These are phyloP conservation scores for Odontomyia ornata DNA, from an alignment of 2,888 invertebrate genomes.

Conservation along the genomic window DNA sequence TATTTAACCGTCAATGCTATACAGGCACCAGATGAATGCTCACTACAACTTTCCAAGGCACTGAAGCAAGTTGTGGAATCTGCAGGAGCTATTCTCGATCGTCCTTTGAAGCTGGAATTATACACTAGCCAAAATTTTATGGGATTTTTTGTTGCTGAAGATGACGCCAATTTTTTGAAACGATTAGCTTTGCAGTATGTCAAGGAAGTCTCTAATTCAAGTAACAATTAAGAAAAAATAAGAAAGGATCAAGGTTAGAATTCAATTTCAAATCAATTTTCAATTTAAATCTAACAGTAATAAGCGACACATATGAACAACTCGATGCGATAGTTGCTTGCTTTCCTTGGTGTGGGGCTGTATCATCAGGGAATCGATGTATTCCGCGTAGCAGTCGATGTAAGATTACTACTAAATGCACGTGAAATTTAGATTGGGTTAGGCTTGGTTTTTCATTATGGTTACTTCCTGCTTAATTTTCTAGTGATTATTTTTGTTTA, in stretches of 20 bases:
- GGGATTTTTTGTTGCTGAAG: constrained; percentile 87
- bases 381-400: constrained; percentile 72
- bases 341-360: constrained; percentile 77
- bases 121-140: constrained; percentile 90
- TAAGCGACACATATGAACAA: constrained; percentile 76
- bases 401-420: constrained; percentile 61
- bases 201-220: constrained; percentile 78
- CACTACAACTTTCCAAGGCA: constrained; percentile 74
- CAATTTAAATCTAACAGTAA: constrained; percentile 56
- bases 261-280: neutral
- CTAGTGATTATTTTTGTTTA: too few relatives aligned
- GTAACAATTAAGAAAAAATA: constrained; percentile 62
- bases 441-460: too few relatives aligned
- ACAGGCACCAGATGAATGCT: constrained; percentile 80
- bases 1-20: constrained; percentile 50
- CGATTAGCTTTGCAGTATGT: constrained; percentile 82
- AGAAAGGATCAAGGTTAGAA: neutral
- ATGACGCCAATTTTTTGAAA: constrained; percentile 82
- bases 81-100: constrained; percentile 73
- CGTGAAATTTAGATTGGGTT: neutral
- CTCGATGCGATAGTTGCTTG: constrained; percentile 79
- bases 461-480: too few relatives aligned
- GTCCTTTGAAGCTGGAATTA: constrained; percentile 77
- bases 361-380: constrained; percentile 70
- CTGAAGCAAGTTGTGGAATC: constrained; percentile 78